Evolutionary conservation across 2,797 vertebrate genomes (phyloP), one percentile per base, ranked within the genome.

Genomic region (Ptychadena robeensis): DNA sequence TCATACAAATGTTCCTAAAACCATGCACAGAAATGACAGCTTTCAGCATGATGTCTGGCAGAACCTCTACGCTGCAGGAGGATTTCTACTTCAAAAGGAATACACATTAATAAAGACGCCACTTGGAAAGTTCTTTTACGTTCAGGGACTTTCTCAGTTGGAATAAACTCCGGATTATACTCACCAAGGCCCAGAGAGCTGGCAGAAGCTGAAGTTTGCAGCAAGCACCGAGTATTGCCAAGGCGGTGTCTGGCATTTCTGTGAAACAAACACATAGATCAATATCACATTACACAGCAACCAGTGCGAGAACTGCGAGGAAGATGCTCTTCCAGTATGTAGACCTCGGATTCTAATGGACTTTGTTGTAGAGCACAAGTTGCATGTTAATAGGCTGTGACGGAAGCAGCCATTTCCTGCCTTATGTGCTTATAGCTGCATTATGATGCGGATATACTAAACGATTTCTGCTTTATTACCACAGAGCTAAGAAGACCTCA

Each of bases 171-270:
- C 18, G 30, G 8, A 25, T 79, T 22, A 28, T 67, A 94, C 95
- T 90, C 87, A 99, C 98, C 94, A 98, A 88, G 63, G 83, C 85
- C 67, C 92, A 92, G 83, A 98, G 40, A 0, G 88, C 81, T 0
- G 92, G 88, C 74, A 98, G 85, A 66, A 92, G 87, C 73, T 88
- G 78, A 7, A 93, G 90, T 66, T 91, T 89, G 88, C 93, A 96
- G 91, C 96, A 97, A 83, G 86, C 90, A 53, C 87, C 88, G 88
- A 99, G 91, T 35, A 93, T 74, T 65, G 75, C 86, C 0, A 94
- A 89, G 9, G 90, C 87, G 22, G 92, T 88, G 73, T 91, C 88
- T 25, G 92, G 90, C 88, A 99, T 88, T 87, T 95, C 97, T 99
- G 92, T 5, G 81, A 80, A 25, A 71, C 31, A 59, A 38, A 84